These are phyloP conservation scores for Sebastes dallii DNA, from an alignment of 2,797 vertebrate species.

Conservation along the genomic window DNA sequence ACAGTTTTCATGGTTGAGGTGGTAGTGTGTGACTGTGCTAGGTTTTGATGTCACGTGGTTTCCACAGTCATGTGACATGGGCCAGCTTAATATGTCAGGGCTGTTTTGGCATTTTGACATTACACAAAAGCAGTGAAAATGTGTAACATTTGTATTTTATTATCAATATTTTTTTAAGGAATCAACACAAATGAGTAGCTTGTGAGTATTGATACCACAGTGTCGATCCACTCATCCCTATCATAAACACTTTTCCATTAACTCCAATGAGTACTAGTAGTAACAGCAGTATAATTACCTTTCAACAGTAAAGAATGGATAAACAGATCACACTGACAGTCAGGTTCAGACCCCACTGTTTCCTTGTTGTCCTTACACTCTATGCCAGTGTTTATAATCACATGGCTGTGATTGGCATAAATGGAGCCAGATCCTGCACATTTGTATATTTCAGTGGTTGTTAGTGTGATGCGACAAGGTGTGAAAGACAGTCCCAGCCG, in stretches of 20 bases:
- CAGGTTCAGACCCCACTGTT: neutral
- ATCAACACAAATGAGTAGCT: too few relatives aligned
- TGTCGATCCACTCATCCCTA: too few relatives aligned
- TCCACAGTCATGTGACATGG: too few relatives aligned
- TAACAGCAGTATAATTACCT: neutral
- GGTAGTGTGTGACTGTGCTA: too few relatives aligned
- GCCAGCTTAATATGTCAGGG: too few relatives aligned
- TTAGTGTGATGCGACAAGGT: conserved; percentile 58
- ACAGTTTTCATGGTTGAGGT: too few relatives aligned
- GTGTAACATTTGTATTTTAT: too few relatives aligned
- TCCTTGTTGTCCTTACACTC: conserved; percentile 16
- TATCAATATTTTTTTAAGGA: too few relatives aligned
- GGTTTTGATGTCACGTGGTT: too few relatives aligned
- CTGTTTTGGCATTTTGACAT: too few relatives aligned
- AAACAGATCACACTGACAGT: neutral
- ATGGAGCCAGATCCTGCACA: conserved; percentile 42
- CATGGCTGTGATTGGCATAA: conserved; percentile 41
- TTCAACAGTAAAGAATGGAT: neutral
- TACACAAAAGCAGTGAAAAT: too few relatives aligned
- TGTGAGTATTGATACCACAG: too few relatives aligned
- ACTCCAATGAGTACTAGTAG: neutral
- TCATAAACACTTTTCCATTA: neutral
- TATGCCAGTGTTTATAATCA: conserved; percentile 38
- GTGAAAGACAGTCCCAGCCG: conserved; percentile 60
- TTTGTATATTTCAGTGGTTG: conserved; percentile 56